Evolutionary conservation across 23 tunicate species (phyloP).

Genomic region (Trididemnum clinides): DNA sequence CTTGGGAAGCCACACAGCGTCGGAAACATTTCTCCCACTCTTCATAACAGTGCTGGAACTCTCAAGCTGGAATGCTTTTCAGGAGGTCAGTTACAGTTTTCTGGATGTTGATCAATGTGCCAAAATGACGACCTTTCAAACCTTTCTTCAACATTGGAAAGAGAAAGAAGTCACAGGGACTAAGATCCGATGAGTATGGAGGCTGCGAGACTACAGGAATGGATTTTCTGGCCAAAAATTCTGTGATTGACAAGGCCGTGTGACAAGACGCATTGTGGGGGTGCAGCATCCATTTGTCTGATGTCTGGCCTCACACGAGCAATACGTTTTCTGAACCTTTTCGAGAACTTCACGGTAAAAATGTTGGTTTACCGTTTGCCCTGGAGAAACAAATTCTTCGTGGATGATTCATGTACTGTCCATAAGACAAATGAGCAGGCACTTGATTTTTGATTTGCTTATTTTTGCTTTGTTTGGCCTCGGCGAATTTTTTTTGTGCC

Average conservation of each 20-base stretch:
- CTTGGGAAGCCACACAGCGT: too few relatives aligned
- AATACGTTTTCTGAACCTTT: conserved; percentile 2
- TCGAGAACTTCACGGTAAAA: not conserved
- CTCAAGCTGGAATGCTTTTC: too few relatives aligned
- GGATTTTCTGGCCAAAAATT: conserved; percentile 9
- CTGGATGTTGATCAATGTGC: too few relatives aligned
- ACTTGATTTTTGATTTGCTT: conserved; percentile 9
- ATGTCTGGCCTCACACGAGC: not conserved
- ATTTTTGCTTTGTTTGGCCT: not conserved
- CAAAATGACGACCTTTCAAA: too few relatives aligned
- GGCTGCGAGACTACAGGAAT: too few relatives aligned
- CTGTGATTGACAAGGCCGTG: conserved; percentile 23
- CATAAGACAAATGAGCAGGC: not conserved
- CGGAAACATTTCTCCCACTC: too few relatives aligned
- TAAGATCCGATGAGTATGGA: too few relatives aligned
- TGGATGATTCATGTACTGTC: not conserved
- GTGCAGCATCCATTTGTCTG: conserved; percentile 2
- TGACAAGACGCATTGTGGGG: not conserved
- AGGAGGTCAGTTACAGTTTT: too few relatives aligned
- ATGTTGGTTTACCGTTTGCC: conserved; percentile 7
- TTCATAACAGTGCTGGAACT: too few relatives aligned
- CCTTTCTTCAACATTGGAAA: too few relatives aligned
- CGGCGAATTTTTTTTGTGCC: not conserved
- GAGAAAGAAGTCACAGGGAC: too few relatives aligned
- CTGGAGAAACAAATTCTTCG: too few relatives aligned